A percentile compares a stretch with the other conserved stretches of the same genome.
These are phyloP conservation scores for Limnothrissa miodon DNA, from an alignment of 2,113 vertebrate genomes.

Conservation along the genomic window DNA sequence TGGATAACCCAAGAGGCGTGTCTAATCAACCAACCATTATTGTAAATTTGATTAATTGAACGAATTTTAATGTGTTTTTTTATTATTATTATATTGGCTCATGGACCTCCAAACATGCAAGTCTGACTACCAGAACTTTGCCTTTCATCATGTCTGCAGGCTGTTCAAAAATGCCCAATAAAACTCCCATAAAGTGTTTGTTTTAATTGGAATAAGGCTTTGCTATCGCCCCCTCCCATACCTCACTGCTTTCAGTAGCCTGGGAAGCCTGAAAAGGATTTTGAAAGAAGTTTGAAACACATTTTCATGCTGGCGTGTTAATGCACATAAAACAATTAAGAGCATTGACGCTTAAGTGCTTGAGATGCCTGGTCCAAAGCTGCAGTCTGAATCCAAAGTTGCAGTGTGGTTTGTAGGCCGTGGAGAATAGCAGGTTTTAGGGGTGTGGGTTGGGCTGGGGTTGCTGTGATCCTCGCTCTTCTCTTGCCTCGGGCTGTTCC, in stretches of 20 bases:
- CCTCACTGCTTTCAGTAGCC: not conserved
- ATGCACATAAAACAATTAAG: not conserved
- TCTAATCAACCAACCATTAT: not conserved
- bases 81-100: not conserved
- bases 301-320: not conserved
- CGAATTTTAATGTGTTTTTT: not conserved
- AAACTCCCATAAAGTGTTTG: not conserved
- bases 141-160: not conserved
- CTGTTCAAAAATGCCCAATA: conserved; percentile 2
- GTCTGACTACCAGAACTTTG: not conserved
- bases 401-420: not conserved
- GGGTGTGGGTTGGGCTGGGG: not conserved
- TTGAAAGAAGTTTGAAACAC: not conserved
- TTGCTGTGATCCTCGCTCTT: not conserved
- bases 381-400: not conserved
- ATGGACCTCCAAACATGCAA: not conserved
- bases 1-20: not conserved
- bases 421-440: not conserved
- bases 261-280: not conserved
- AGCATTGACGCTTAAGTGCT: not conserved
- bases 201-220: conserved; percentile 19
- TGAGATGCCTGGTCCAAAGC: not conserved
- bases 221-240: not conserved
- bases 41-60: not conserved
- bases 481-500: not conserved